Percentiles rank a stretch among this genome's conserved stretches.
Evolutionary conservation across 2,797 vertebrate species (phyloP).

Genomic region (Rhynchonycteris naso): DNA sequence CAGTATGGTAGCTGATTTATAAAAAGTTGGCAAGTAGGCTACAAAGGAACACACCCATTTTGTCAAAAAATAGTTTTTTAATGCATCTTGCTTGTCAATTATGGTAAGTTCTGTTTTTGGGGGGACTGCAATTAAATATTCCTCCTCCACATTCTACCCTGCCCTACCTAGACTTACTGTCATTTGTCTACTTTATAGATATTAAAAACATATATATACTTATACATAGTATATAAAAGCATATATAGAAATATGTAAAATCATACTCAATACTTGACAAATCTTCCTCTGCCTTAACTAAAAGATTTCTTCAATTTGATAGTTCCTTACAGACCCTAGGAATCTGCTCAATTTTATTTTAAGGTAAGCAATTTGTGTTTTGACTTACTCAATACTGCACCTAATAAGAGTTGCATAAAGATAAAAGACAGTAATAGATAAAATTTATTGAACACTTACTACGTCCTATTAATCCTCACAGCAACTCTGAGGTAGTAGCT

Average conservation of each 20-base stretch:
- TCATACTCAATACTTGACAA: constrained; percentile 8
- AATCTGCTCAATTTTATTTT: background rate
- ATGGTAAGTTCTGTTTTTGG: background rate
- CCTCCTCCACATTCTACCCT: background rate
- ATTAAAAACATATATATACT: background rate
- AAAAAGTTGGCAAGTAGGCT: constrained; percentile 20
- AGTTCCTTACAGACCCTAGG: background rate
- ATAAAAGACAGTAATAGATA: background rate
- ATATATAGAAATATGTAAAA: background rate
- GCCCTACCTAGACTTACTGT: background rate
- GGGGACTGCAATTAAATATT: background rate
- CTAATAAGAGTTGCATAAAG: background rate
- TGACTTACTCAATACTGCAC: background rate
- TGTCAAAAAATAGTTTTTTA: background rate
- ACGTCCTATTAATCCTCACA: background rate
- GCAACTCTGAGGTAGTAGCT: background rate
- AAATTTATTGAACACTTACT: background rate
- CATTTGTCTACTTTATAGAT: background rate
- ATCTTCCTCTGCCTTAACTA: constrained; percentile 31
- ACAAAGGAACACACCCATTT: background rate
- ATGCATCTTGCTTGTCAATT: background rate
- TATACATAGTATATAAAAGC: background rate
- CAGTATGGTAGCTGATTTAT: background rate
- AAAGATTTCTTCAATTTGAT: background rate
- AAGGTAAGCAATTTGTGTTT: background rate